These are phyloP conservation scores for Spea multiplicata DNA, from an alignment of 2,113 vertebrate species.

Conservation along the genomic window DNA sequence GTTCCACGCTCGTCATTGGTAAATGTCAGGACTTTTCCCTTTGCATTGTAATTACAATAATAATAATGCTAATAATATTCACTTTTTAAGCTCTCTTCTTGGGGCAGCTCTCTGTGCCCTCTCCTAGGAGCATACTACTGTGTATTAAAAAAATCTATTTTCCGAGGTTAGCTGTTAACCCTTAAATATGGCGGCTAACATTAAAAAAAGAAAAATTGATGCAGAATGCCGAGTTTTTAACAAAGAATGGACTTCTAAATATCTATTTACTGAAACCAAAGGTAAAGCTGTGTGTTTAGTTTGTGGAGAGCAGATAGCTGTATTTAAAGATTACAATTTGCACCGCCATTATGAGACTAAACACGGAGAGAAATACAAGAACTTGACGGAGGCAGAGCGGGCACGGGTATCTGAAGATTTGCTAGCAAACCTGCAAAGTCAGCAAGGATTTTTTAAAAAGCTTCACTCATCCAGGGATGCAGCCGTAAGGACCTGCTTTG, in stretches of 20 bases:
- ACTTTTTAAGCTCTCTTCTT: too few species aligned
- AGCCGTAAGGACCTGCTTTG: neutral
- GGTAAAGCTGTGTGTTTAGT: conserved; percentile 15
- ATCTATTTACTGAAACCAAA: conserved; percentile 4
- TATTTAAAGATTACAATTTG: conserved; percentile 15
- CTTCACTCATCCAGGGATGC: neutral
- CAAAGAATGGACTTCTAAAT: conserved; percentile 11
- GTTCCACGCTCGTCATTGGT: too few species aligned
- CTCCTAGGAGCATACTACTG: too few species aligned
- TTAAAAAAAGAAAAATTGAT: neutral
- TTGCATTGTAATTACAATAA: too few species aligned
- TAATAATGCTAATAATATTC: too few species aligned
- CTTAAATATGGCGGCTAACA: neutral
- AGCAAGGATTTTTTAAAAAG: neutral
- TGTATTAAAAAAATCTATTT: too few species aligned
- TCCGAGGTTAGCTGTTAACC: too few species aligned
- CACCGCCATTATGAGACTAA: neutral
- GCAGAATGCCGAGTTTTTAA: conserved; percentile 3
- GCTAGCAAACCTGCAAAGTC: neutral
- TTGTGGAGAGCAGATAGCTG: conserved; percentile 1
- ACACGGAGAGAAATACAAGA: neutral
- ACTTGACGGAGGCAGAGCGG: neutral
- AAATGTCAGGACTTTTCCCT: too few species aligned
- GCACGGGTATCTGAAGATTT: neutral
- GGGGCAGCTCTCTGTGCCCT: too few species aligned